These are phyloP conservation scores for Chrysina gloriosa DNA, from an alignment of 2,888 invertebrate genomes.

Conservation along the genomic window DNA sequence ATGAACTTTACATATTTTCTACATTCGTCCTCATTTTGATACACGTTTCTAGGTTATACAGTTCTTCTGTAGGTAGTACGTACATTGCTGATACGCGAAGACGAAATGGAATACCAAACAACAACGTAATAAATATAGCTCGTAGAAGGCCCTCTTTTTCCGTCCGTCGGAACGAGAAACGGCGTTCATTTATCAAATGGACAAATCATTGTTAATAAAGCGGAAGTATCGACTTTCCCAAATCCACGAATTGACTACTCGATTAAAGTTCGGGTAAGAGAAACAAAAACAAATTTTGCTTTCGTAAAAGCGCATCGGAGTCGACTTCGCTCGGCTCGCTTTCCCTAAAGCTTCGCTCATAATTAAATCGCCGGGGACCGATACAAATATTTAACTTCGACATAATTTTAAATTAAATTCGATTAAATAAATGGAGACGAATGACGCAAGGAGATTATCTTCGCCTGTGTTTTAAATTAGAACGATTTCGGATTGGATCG, in stretches of 20 bases:
- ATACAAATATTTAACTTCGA: conserved; percentile 18
- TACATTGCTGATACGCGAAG: no score
- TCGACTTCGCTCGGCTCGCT: no score
- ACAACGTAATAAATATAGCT: no score
- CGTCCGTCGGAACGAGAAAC: not conserved
- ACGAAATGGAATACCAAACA: no score
- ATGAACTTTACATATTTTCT: no score
- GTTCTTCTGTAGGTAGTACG: no score
- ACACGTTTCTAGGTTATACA: no score
- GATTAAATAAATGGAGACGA: conserved; percentile 16
- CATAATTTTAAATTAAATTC: conserved; percentile 19
- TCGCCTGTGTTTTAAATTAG: not conserved
- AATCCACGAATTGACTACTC: not conserved
- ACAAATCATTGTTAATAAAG: not conserved
- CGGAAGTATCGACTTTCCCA: not conserved
- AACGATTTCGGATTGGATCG: not conserved
- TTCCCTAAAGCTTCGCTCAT: not conserved
- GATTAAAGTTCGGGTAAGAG: not conserved
- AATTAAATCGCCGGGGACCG: conserved; percentile 4
- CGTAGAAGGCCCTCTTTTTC: not conserved
- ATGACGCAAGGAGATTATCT: conserved; percentile 2
- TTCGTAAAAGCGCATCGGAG: not conserved
- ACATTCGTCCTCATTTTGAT: no score
- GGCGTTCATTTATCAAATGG: not conserved
- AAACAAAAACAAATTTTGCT: not conserved